These are phyloP conservation scores for Adelphocoris suturalis DNA, from an alignment of 2,888 invertebrate species.

Conservation along the genomic window DNA sequence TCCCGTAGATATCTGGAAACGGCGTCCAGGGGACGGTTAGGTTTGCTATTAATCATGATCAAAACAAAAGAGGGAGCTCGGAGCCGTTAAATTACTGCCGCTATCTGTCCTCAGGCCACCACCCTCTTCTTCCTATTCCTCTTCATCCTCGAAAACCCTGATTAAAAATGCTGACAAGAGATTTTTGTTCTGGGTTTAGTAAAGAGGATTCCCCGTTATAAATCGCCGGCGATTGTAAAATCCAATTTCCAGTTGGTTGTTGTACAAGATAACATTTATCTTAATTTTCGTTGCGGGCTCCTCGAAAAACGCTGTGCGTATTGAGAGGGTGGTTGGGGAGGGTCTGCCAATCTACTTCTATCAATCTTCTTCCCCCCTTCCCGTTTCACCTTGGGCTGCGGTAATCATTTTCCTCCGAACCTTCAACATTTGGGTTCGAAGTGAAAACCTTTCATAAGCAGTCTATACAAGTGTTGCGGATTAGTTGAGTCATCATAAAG, in stretches of 20 bases:
- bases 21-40: background rate
- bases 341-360: slow-evolving; percentile 38
- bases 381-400: background rate
- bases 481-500: slow-evolving; percentile 21
- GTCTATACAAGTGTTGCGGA: slow-evolving; percentile 1
- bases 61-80: slow-evolving; percentile 32
- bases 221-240: background rate
- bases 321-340: background rate
- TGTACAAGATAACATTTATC: slow-evolving; percentile 43
- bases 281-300: slow-evolving; percentile 25
- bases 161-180: slow-evolving; percentile 66
- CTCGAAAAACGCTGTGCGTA: slow-evolving; percentile 9
- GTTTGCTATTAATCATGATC: slow-evolving; percentile 47
- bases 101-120: slow-evolving; percentile 35
- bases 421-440: background rate
- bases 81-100: slow-evolving; percentile 33
- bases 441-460: slow-evolving; percentile 27
- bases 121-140: slow-evolving; percentile 25
- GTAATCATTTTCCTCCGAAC: slow-evolving; percentile 41
- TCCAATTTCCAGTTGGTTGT: slow-evolving; percentile 45
- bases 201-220: slow-evolving; percentile 38
- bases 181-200: slow-evolving; percentile 44
- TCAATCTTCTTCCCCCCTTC: slow-evolving; percentile 40
- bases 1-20: background rate
- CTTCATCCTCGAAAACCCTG: slow-evolving; percentile 16